Conservation (phyloP, 2,888 invertebrate species). For the Torymus aiolomorphi region DNA sequence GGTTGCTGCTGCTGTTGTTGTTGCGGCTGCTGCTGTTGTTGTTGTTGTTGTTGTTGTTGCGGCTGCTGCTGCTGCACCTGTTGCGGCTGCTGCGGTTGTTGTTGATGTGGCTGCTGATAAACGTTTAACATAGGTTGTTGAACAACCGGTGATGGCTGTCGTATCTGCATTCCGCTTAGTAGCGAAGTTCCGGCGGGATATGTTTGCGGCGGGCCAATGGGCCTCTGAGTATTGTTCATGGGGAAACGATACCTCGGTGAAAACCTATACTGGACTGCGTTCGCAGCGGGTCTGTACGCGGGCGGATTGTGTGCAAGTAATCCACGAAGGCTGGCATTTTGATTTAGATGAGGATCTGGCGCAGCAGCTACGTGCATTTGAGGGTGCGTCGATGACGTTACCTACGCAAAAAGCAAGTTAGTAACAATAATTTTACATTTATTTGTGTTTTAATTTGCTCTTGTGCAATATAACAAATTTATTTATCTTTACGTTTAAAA, state of each 20-base stretch:
- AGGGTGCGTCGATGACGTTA: slow-evolving; percentile 80
- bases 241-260: slow-evolving; percentile 45
- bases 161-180: slow-evolving; percentile 67
- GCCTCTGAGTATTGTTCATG: slow-evolving; percentile 59
- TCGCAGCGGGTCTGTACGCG: slow-evolving; percentile 63
- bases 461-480: too few species aligned
- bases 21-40: slow-evolving; percentile 65
- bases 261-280: slow-evolving; percentile 48
- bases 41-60: slow-evolving; percentile 66
- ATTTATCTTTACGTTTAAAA: too few species aligned
- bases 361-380: slow-evolving; percentile 67
- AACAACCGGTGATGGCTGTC: slow-evolving; percentile 63
- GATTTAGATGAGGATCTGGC: slow-evolving; percentile 60
- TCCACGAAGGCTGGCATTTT: slow-evolving; percentile 69
- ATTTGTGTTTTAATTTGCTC: too few species aligned
- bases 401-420: slow-evolving; percentile 66
- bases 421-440: too few species aligned
- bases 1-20: slow-evolving; percentile 65
- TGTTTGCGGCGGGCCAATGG: slow-evolving; percentile 64
- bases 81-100: slow-evolving; percentile 65
- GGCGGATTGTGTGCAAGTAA: slow-evolving; percentile 71
- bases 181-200: slow-evolving; percentile 68
- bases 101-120: slow-evolving; percentile 63
- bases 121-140: slow-evolving; percentile 65
- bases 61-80: slow-evolving; percentile 66